Percentiles rank a stretch among this genome's conserved stretches.
Conservation (phyloP, 2,888 invertebrate species). For the Hirtodrosophila histrioides region DNA sequence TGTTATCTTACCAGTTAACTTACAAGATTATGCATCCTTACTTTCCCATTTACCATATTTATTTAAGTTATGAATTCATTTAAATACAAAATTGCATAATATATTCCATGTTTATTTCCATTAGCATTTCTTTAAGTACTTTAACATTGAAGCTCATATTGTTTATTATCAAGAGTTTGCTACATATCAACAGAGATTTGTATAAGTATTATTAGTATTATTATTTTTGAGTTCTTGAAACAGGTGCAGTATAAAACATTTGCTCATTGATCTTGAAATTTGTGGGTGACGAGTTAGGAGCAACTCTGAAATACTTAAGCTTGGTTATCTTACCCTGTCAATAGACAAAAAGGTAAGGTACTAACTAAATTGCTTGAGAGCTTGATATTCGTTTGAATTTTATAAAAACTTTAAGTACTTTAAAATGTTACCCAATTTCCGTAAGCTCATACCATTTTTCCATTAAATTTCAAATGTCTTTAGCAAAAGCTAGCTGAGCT, state of each 20-base stretch:
- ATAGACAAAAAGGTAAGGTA: conserved; percentile 22
- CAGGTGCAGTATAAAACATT: conserved; percentile 68
- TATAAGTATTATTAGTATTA: conserved; percentile 18
- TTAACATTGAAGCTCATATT: conserved; percentile 28
- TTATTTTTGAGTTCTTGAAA: conserved; percentile 28
- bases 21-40: no score
- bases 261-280: conserved; percentile 41
- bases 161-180: conserved; percentile 21
- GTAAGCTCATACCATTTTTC: conserved; percentile 7
- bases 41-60: no score
- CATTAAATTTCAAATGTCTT: conserved; percentile 14
- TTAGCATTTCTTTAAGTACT: conserved; percentile 31
- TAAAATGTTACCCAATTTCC: conserved; percentile 16
- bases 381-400: conserved; percentile 13
- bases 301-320: conserved; percentile 47
- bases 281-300: conserved; percentile 30
- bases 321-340: conserved; percentile 18
- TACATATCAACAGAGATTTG: conserved; percentile 39
- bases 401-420: conserved; percentile 5
- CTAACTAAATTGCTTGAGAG: conserved; percentile 7
- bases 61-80: neutral
- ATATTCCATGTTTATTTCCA: conserved; percentile 5
- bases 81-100: neutral
- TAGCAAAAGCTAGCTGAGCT: conserved; percentile 68
- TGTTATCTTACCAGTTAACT: no score